Conservation (phyloP, 1,140 invertebrate genomes). For the Brachionus asplanchnoidis region DNA sequence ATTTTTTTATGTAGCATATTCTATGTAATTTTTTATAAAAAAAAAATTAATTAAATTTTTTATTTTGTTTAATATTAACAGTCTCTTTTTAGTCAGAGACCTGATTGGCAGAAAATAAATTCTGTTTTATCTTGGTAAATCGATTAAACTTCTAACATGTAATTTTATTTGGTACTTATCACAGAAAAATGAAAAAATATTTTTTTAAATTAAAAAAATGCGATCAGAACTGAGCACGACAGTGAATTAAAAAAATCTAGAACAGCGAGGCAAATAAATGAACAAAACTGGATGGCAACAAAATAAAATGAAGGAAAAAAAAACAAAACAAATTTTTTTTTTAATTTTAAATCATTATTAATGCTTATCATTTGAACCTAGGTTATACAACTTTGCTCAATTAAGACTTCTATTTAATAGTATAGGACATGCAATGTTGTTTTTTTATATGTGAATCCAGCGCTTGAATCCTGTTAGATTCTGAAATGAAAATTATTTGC, state of each 20-base stretch:
- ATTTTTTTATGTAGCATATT: too few relatives aligned
- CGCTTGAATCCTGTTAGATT: neutral
- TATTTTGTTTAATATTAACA: neutral
- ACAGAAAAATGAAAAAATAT: neutral
- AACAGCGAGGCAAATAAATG: neutral
- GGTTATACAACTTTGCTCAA: neutral
- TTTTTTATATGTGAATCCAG: neutral
- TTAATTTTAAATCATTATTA: neutral
- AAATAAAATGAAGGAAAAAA: neutral
- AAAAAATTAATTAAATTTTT: neutral
- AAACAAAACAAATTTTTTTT: neutral
- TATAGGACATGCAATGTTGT: neutral
- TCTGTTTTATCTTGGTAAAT: neutral
- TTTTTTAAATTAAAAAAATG: neutral
- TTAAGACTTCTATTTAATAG: neutral
- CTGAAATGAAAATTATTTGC: neutral
- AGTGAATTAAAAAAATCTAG: neutral
- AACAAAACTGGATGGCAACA: slow-evolving; percentile 12
- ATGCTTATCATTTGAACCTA: slow-evolving; percentile 2
- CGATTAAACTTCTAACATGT: neutral
- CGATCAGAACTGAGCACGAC: neutral
- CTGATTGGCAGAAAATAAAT: neutral
- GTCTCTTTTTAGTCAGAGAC: too few relatives aligned
- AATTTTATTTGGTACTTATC: neutral
- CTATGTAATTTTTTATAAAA: neutral